Percentiles rank a stretch among this genome's conserved stretches.
Conservation (phyloP, 2,113 vertebrate genomes). For the Macrotis lagotis region DNA sequence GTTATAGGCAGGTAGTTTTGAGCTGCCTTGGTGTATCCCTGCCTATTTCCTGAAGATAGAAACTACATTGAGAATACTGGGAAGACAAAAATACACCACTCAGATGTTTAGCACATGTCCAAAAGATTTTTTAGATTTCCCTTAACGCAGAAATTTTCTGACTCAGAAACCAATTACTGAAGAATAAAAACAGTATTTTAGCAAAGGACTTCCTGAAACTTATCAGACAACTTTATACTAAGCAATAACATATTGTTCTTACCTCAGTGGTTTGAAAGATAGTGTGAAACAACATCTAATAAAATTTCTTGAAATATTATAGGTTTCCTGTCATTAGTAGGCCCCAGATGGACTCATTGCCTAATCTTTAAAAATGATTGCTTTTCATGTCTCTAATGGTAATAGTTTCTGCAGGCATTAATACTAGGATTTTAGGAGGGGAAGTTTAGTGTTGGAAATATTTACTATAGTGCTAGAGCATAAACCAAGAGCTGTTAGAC, state of each 20-base stretch:
- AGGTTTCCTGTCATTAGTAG: background rate
- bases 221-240: conserved; percentile 27
- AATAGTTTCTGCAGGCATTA: conserved; percentile 23
- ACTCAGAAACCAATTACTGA: conserved; percentile 44
- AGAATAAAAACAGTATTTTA: conserved; percentile 23
- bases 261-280: conserved; percentile 38
- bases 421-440: conserved; percentile 49
- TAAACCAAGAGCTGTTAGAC: conserved; percentile 70
- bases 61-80: conserved; percentile 18
- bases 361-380: conserved; percentile 52
- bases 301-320: conserved; percentile 53
- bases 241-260: conserved; percentile 19
- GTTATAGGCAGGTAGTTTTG: background rate
- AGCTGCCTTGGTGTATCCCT: background rate
- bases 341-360: conserved; percentile 38
- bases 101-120: conserved; percentile 18
- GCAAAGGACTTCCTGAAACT: conserved; percentile 30
- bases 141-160: conserved; percentile 9
- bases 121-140: conserved; percentile 29
- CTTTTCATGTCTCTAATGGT: conserved; percentile 35
- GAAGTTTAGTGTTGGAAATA: conserved; percentile 67
- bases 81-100: background rate
- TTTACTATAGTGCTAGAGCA: conserved; percentile 68
- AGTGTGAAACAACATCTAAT: conserved; percentile 13
- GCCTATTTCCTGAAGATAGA: background rate